These are phyloP conservation scores for Coturnix japonica DNA, from an alignment of 2,113 vertebrate species.

Conservation along the genomic window DNA sequence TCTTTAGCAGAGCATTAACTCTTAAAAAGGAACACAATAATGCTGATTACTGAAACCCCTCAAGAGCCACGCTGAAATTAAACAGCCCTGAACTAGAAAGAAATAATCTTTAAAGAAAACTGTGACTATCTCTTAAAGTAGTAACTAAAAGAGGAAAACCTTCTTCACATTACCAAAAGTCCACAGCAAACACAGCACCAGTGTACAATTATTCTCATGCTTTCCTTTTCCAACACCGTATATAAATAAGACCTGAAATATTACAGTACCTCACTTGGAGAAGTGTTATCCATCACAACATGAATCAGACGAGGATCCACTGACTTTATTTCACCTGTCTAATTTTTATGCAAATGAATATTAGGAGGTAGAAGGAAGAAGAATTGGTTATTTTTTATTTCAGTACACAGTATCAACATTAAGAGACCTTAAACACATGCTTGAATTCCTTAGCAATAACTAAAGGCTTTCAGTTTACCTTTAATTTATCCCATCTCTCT, in stretches of 20 bases:
- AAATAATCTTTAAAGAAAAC: not conserved
- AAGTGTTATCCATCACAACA: slow-evolving; percentile 84
- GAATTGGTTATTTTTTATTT: slow-evolving; percentile 3
- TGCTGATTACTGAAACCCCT: not conserved
- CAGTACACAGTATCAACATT: not conserved
- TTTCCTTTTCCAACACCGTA: not conserved
- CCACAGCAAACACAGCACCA: not conserved
- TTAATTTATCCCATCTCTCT: not conserved
- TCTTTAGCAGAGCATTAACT: not conserved
- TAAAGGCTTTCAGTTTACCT: not conserved
- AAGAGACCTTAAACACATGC: not conserved
- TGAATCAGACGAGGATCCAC: slow-evolving; percentile 96
- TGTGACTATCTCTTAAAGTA: not conserved
- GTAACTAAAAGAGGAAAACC: not conserved
- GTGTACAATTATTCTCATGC: not conserved
- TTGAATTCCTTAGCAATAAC: not conserved
- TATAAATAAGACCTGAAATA: not conserved
- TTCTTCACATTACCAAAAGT: not conserved
- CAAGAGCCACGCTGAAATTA: not conserved
- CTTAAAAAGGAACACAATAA: not conserved
- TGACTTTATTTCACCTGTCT: slow-evolving; percentile 90
- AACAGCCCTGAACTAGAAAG: not conserved
- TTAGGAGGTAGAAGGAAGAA: not conserved
- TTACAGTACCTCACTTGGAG: slow-evolving; percentile 77
- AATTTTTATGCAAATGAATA: slow-evolving; percentile 14